Conservation (phyloP, 2,797 vertebrate genomes). For the Enteromius viviparus region DNA sequence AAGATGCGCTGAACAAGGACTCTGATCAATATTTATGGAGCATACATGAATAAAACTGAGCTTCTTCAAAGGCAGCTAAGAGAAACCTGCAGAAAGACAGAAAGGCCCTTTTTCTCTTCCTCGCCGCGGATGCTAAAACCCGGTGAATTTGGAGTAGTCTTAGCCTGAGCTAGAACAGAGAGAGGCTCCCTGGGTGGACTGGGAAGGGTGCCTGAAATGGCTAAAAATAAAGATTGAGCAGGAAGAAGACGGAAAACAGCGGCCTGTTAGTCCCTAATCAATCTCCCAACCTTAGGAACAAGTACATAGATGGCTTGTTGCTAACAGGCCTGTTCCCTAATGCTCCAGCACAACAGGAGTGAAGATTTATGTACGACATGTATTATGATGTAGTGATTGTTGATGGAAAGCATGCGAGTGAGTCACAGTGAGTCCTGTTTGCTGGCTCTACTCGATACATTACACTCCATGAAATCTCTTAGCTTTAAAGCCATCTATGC, state of each 20-base stretch:
- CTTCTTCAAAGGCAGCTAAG: constrained; percentile 52
- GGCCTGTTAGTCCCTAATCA: constrained; percentile 32
- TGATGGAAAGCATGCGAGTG: constrained; percentile 27
- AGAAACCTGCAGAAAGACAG: constrained; percentile 45
- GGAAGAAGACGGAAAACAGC: constrained; percentile 27
- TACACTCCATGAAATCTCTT: constrained; percentile 4
- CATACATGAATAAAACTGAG: constrained; percentile 54
- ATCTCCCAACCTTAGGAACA: constrained; percentile 32
- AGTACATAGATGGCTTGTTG: constrained; percentile 37
- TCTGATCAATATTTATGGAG: constrained; percentile 60
- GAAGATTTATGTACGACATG: constrained; percentile 23
- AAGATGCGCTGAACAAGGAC: constrained; percentile 51
- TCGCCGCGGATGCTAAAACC: constrained; percentile 28
- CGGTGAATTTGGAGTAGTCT: constrained; percentile 24
- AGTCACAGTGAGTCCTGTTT: constrained; percentile 7
- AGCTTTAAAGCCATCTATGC: not conserved
- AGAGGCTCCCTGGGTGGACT: constrained; percentile 57
- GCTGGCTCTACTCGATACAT: constrained; percentile 8
- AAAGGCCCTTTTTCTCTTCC: constrained; percentile 32
- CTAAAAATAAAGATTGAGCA: constrained; percentile 53
- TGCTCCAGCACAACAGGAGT: constrained; percentile 7
- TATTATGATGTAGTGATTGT: constrained; percentile 29
- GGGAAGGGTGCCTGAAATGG: constrained; percentile 51
- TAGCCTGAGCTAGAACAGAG: constrained; percentile 44
- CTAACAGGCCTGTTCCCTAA: constrained; percentile 39